Percentiles rank a stretch among this genome's conserved stretches.
Evolutionary conservation across 2,113 vertebrate species (phyloP).

Genomic region (Muntiacus reevesi): DNA sequence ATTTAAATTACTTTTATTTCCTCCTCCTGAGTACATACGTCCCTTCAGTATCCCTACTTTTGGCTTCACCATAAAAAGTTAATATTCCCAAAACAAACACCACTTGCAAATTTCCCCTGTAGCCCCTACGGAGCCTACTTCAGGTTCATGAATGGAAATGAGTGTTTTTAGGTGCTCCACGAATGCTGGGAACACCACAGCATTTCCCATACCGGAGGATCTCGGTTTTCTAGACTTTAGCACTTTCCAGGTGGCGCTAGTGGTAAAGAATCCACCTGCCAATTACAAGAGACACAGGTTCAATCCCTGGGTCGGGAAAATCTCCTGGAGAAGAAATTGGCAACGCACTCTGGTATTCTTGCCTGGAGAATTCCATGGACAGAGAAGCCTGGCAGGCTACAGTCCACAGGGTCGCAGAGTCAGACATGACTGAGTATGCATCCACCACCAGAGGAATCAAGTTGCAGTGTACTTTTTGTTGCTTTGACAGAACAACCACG

Average conservation of each 20-base stretch:
- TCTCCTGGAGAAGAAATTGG: neutral
- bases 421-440: neutral
- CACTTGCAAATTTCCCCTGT: neutral
- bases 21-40: neutral
- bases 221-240: neutral
- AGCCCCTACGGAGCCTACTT: neutral
- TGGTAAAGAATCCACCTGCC: neutral
- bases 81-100: neutral
- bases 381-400: neutral
- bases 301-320: neutral
- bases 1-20: neutral
- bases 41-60: neutral
- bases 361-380: neutral
- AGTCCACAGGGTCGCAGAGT: neutral
- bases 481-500: neutral
- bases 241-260: neutral
- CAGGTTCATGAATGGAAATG: neutral
- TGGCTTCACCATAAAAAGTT: neutral
- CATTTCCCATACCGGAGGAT: neutral
- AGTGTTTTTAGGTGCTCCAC: neutral
- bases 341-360: neutral
- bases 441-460: neutral
- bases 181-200: neutral
- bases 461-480: neutral
- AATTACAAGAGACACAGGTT: neutral